Evolutionary conservation across 35 echinoderm and acorn worm species (phyloP).

Genomic region (Strongylocentrotus purpuratus): DNA sequence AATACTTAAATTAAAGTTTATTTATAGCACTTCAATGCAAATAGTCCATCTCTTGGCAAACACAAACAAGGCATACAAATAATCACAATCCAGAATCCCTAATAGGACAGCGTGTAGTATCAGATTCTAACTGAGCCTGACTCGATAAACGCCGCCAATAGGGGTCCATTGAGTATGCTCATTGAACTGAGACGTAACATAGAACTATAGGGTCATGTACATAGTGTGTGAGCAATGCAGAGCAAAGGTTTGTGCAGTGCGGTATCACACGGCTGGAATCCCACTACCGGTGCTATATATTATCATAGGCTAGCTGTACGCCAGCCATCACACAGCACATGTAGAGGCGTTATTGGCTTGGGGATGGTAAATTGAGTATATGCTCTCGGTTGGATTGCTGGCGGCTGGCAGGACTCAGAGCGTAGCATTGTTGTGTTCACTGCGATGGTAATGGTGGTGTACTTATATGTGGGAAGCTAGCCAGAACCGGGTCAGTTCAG

Average conservation of each 20-base stretch:
- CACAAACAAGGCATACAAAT: neutral
- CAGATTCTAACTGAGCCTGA: neutral
- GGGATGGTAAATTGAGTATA: neutral
- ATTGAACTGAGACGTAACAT: neutral
- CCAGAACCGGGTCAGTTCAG: constrained; percentile 14
- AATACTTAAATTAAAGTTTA: neutral
- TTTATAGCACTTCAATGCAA: neutral
- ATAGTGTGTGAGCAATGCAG: neutral
- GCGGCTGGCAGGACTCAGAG: neutral
- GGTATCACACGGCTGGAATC: neutral
- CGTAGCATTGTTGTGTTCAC: neutral
- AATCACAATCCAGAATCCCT: neutral
- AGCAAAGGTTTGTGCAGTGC: neutral
- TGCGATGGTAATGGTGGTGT: neutral
- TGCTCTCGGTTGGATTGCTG: neutral
- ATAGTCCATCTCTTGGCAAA: neutral
- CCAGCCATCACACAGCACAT: neutral
- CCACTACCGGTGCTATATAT: neutral
- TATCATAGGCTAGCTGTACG: neutral
- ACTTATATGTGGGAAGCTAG: neutral
- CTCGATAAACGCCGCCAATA: neutral
- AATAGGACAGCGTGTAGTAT: neutral
- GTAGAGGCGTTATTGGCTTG: neutral
- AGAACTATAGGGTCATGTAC: neutral
- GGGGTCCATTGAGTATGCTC: neutral